Evolutionary conservation across 2,797 vertebrate genomes (phyloP).

Genomic region (Naso thynnoides): DNA sequence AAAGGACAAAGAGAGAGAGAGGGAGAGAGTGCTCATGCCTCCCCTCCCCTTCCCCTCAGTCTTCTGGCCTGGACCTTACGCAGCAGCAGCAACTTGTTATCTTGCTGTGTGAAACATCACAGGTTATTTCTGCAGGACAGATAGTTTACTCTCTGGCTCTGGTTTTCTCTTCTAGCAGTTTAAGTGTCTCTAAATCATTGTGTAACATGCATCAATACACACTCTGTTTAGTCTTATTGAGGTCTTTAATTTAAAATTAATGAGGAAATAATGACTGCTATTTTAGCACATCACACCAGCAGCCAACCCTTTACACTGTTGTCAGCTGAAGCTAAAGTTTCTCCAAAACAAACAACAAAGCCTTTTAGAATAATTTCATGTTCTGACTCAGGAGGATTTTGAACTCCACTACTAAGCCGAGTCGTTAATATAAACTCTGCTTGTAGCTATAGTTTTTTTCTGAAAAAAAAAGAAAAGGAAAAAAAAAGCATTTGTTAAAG

Average conservation of each 20-base stretch:
- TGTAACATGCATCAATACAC: constrained; percentile 13
- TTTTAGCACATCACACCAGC: constrained; percentile 25
- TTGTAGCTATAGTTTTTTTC: background rate
- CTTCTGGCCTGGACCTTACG: constrained; percentile 63
- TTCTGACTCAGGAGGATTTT: constrained; percentile 3
- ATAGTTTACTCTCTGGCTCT: constrained; percentile 51
- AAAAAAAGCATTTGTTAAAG: too few species aligned
- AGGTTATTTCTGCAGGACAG: constrained; percentile 62
- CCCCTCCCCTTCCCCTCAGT: constrained; percentile 21
- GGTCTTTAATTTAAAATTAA: constrained; percentile 31
- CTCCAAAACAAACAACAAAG: background rate
- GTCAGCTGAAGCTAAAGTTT: constrained; percentile 4
- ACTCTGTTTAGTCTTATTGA: constrained; percentile 17
- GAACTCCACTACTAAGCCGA: background rate
- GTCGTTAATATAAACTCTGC: background rate
- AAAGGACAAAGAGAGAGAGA: constrained; percentile 61
- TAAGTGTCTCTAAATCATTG: constrained; percentile 38
- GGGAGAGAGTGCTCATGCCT: constrained; percentile 13
- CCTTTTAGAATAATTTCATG: background rate
- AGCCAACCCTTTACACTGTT: background rate
- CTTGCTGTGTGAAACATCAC: constrained; percentile 71
- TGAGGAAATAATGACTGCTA: constrained; percentile 31
- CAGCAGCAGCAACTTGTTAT: constrained; percentile 73
- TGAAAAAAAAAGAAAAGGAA: too few species aligned
- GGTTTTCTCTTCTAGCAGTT: constrained; percentile 25